Conservation (phyloP, 37 sponge, comb jelly and placozoan genomes). For the Aplysina aerophoba region DNA sequence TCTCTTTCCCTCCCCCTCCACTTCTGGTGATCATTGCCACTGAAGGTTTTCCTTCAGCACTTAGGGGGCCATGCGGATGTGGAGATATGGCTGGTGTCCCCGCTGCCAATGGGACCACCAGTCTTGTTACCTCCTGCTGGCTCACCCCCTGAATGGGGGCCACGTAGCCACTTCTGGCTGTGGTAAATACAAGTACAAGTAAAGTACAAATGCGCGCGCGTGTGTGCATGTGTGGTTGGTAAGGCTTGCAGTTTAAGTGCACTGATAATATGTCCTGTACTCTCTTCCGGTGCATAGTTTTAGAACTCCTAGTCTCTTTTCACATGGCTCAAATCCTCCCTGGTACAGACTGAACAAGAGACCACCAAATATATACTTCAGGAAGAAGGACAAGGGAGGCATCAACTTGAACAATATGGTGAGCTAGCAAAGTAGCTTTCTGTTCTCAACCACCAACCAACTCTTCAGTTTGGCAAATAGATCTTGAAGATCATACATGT, state of each 20-base stretch:
- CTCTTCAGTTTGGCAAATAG: not conserved
- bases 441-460: not conserved
- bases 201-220: too few species aligned
- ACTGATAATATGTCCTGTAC: not conserved
- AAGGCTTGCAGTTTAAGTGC: too few species aligned
- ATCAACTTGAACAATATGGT: slow-evolving; percentile 85
- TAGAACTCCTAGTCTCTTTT: not conserved
- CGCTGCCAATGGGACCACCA: slow-evolving; percentile 98
- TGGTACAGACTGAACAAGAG: slow-evolving; percentile 86
- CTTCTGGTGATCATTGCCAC: not conserved
- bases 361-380: slow-evolving; percentile 92
- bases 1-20: not conserved
- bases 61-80: slow-evolving; percentile 96
- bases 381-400: slow-evolving; percentile 97
- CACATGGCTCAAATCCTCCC: too few species aligned
- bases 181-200: not conserved
- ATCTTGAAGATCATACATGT: not conserved
- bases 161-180: slow-evolving; percentile 73
- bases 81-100: slow-evolving; percentile 98
- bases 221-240: too few species aligned
- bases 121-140: slow-evolving; percentile 96
- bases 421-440: not conserved
- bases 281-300: not conserved
- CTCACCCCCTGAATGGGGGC: slow-evolving; percentile 96
- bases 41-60: slow-evolving; percentile 98